Evolutionary conservation across 2,797 vertebrate genomes (phyloP), one percentile per base, ranked within the genome.

Genomic region (Hemibagrus guttatus): DNA sequence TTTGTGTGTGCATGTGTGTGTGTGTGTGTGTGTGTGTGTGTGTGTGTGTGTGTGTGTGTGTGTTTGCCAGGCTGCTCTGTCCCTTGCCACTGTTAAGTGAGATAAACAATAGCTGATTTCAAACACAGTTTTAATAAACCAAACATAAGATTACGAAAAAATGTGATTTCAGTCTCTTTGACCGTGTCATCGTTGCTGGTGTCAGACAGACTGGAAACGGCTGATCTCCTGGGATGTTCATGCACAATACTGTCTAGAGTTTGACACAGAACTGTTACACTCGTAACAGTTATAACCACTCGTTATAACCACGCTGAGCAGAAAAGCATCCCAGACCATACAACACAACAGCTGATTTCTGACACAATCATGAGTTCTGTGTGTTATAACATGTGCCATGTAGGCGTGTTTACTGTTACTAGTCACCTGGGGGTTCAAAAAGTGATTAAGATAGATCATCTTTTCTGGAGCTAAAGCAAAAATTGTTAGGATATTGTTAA

Each of bases 1-100:
- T 89, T 69, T 82, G 19, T 76, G 64, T 64, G 58, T 92, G 83
- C 88, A 68, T 90, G 85, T 83, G 56, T 87, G 89, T 88, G 83
- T 90, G 86, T 82, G 66, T 87, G 88, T 87, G 81, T 87, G 87
- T 87, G 39, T 85, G 84, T 84, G 85, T 63, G 82, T 91, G 83
- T 88, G 83, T 63, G 69, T 88, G 42, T 88, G 83, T 90, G 88
- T 86, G 80, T 90, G 86, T 82, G 54, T 85, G 88, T 86, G 79
- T 87, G 87, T 87, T 23, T 86, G 61, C 35, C 66, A 81, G 35
- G 52, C 39, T 58, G 84, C 58, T 81, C 64, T 59, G 76, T 71
- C 64, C 85, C 54, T 72, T 59, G 26, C 35, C 76, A 42, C 52
- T 81, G 66, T 69, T 81, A 69, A 80, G 80, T 12, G 31, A 80